A percentile compares a stretch with the other conserved stretches of the same genome.
These are phyloP conservation scores for Catharus minimus DNA, from an alignment of 2,113 vertebrate genomes.

Conservation along the genomic window DNA sequence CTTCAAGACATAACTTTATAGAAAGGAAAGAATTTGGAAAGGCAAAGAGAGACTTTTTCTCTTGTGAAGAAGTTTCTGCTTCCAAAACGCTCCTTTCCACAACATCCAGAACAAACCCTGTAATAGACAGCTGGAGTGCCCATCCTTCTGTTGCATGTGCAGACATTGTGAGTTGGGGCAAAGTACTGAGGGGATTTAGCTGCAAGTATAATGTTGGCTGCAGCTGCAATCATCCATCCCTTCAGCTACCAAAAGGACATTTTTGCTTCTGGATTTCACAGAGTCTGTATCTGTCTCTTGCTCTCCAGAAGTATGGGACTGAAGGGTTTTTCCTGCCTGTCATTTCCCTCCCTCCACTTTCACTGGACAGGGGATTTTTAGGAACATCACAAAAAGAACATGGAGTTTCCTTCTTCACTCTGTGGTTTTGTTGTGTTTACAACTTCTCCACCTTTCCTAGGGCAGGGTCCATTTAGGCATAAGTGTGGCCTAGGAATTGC, in stretches of 20 bases:
- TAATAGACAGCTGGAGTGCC: neutral
- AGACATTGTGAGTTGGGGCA: rapidly evolving
- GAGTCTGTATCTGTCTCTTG: neutral
- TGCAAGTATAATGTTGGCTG: no score
- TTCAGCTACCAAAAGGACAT: neutral
- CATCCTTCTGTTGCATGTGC: rapidly evolving
- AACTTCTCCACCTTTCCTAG: neutral
- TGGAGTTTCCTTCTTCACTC: neutral
- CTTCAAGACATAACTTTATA: neutral
- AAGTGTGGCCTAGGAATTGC: neutral
- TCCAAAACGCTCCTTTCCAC: neutral
- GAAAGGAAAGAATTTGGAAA: neutral
- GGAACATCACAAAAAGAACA: neutral
- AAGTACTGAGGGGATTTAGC: neutral
- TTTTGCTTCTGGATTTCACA: neutral
- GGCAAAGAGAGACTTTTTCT: neutral
- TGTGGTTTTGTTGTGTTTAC: neutral
- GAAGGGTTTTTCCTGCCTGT: neutral
- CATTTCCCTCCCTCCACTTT: neutral
- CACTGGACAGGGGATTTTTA: neutral
- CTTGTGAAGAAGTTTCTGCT: neutral
- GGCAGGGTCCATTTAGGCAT: rapidly evolving
- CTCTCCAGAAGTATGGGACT: neutral
- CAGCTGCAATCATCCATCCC: neutral
- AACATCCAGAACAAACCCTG: neutral